Conservation (phyloP, 2,888 invertebrate species). For the Scrobipalpa costella region DNA sequence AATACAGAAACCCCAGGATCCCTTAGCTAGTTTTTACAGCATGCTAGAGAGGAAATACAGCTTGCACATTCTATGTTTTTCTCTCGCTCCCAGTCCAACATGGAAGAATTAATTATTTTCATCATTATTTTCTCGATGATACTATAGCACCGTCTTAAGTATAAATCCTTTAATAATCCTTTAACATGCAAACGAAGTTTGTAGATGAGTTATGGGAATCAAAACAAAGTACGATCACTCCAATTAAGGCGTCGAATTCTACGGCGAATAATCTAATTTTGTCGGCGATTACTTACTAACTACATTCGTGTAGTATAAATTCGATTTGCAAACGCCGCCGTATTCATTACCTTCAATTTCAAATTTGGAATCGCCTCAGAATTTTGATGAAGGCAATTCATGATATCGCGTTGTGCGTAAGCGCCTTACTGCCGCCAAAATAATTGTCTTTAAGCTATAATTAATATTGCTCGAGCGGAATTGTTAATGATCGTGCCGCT, state of each 20-base stretch:
- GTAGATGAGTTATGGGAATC: conserved; percentile 2
- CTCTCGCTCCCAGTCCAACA: too few species aligned
- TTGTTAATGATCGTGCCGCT: conserved; percentile 36
- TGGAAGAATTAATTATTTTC: too few species aligned
- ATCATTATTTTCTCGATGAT: too few species aligned
- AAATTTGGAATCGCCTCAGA: conserved; percentile 54
- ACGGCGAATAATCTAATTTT: conserved; percentile 12
- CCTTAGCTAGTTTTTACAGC: too few species aligned
- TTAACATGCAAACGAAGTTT: conserved; percentile 6
- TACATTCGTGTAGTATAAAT: conserved; percentile 47
- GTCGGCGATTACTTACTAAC: conserved; percentile 31
- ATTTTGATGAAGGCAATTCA: conserved; percentile 66
- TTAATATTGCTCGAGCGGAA: conserved; percentile 40
- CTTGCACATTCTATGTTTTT: too few species aligned
- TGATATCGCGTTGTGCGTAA: conserved; percentile 51
- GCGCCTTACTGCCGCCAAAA: conserved; percentile 43
- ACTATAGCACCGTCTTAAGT: too few species aligned
- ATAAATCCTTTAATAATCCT: not conserved
- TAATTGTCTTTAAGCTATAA: conserved; percentile 46
- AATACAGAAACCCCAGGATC: too few species aligned
- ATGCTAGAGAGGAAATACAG: too few species aligned
- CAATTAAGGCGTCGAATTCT: conserved; percentile 8
- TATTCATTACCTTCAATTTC: conserved; percentile 56
- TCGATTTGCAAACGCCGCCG: conserved; percentile 47
- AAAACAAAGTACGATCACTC: not conserved